Percentiles rank a stretch among this genome's conserved stretches.
Conservation (phyloP, 2,888 invertebrate species). For the Plutella xylostella region DNA sequence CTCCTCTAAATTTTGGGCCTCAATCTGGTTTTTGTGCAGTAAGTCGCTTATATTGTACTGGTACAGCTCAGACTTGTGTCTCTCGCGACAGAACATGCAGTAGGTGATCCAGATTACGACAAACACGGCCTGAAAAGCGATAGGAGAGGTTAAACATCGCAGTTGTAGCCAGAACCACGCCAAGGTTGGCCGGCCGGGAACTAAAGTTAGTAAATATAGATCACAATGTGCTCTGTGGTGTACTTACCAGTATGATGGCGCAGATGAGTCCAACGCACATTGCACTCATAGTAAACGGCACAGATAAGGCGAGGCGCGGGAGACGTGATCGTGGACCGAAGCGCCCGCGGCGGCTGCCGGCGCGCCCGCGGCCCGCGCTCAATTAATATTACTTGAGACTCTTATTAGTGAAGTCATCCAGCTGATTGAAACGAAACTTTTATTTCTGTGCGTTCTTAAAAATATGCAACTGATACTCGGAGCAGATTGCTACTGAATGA, state of each 20-base stretch:
- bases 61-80: constrained; percentile 41
- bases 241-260: constrained; percentile 53
- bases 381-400: constrained; percentile 50
- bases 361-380: constrained; percentile 33
- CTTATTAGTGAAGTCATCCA: constrained; percentile 54
- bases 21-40: constrained; percentile 31
- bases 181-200: too few relatives aligned
- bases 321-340: constrained; percentile 34
- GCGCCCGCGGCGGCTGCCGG: constrained; percentile 30
- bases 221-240: too few relatives aligned
- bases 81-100: constrained; percentile 55
- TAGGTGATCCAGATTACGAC: constrained; percentile 50
- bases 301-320: background rate
- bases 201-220: background rate
- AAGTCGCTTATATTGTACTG: constrained; percentile 48
- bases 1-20: constrained; percentile 29
- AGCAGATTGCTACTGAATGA: too few relatives aligned
- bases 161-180: too few relatives aligned
- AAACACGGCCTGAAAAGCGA: constrained; percentile 41
- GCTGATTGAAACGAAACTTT: constrained; percentile 26
- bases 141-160: too few relatives aligned
- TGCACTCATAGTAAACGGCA: constrained; percentile 32
- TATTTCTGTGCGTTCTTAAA: background rate
- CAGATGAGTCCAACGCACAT: constrained; percentile 47
- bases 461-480: background rate